phyloP scores from a whole-genome alignment of 1,140 invertebrate species.

The Ostrea edulis region DNA sequence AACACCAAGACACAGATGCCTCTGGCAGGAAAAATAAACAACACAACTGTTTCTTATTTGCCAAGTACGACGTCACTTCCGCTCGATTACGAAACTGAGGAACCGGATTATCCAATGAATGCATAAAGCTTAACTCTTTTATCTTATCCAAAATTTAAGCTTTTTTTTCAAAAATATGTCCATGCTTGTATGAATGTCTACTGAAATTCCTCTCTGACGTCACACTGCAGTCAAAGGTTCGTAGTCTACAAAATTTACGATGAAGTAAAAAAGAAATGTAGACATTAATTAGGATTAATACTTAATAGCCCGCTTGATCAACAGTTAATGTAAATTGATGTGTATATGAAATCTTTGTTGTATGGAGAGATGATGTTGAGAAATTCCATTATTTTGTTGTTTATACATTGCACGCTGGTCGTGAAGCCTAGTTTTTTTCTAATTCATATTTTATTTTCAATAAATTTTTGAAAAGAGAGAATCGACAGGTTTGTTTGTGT shows the following conservation, averaged over 20 bases:
- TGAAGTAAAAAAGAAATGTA: too few relatives aligned
- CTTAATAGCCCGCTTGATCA: too few relatives aligned
- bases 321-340: too few relatives aligned
- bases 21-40: neutral
- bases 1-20: neutral
- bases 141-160: neutral
- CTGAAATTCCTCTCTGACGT: too few relatives aligned
- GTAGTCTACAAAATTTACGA: neutral
- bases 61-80: constrained; percentile 11
- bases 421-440: neutral
- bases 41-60: neutral
- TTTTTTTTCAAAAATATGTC: neutral
- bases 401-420: constrained; percentile 18
- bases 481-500: too few relatives aligned
- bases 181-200: too few relatives aligned
- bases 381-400: neutral
- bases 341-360: neutral
- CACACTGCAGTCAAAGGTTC: neutral
- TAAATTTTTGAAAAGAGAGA: neutral
- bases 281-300: too few relatives aligned
- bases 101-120: constrained; percentile 13
- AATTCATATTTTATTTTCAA: neutral
- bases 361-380: neutral
- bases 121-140: neutral
- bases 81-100: constrained; percentile 9